Evolutionary conservation across 2,797 vertebrate species (phyloP), one percentile per base, ranked within the genome.

Genomic region (Botia almorhae): DNA sequence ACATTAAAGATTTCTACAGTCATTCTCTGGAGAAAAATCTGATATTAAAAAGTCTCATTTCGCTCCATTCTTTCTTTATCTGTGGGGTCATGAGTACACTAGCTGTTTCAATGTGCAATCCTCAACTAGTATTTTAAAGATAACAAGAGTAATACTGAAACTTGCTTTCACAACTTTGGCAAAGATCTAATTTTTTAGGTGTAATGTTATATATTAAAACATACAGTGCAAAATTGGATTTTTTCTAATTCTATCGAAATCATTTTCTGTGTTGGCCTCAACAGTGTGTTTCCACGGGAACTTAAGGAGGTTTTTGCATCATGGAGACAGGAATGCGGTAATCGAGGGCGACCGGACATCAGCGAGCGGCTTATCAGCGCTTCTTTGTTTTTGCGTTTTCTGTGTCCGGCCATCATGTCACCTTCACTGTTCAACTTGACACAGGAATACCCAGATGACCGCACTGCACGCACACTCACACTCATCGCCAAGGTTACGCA

Each of bases 401-500:
- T 99, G 80, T 99, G 98, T 82, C 98, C 98, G 0, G 97, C 98
- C 89, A 96, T 99, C 95, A 99, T 99, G 98, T 99, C 98, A 0
- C 98, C 98, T 0, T 99, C 97, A 0, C 96, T 99, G 74, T 99
- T 99, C 92, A 96, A 94, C 80, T 90, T 99, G 83, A 97, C 98
- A 77, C 97, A 99, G 91, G 98, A 98, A 87, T 99, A 99, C 84
- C 98, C 98, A 0, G 98, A 99, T 0, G 98, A 99, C 93, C 96
- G 98, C 89, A 99, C 98, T 0, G 97, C 98, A 0, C 97, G 98
- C 50, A 99, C 98, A 0, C 92, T 99, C 86, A 99, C 98, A 0
- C 96, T 99, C 87, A 99, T 99, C 0, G 98, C 98, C 88, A 99
- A 99, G 92, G 98, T 99, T 85, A 99, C 97, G 0, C 98, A 99